phyloP scores from a whole-genome alignment of 2,797 vertebrate species.

The Rhynchotus rufescens region DNA sequence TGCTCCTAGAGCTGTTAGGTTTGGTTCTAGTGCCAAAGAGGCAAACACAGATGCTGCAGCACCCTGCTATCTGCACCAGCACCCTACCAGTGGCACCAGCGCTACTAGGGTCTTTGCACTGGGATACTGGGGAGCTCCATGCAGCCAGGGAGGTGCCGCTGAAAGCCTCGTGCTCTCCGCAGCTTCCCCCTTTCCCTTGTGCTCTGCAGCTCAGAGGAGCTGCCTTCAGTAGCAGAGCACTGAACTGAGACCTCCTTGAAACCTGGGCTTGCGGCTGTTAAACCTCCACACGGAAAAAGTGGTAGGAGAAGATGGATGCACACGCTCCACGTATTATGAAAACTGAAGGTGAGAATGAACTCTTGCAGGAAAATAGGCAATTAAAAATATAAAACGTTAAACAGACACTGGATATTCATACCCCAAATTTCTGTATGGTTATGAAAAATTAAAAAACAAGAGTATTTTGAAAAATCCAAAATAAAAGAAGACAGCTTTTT shows the following conservation, averaged over 20 bases:
- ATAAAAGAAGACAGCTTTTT: not conserved
- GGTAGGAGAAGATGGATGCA: slow-evolving; percentile 8
- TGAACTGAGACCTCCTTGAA: slow-evolving; percentile 39
- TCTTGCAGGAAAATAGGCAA: not conserved
- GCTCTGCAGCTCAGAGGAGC: not conserved
- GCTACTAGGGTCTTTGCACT: not conserved
- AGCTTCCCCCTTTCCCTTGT: not conserved
- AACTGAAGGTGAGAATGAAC: not conserved
- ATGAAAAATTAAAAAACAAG: not conserved
- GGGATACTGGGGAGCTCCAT: not conserved
- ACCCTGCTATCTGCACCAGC: not conserved
- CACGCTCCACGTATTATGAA: not conserved
- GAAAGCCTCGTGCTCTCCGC: not conserved
- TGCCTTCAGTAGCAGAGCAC: not conserved
- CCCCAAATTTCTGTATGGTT: not conserved
- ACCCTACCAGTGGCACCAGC: not conserved
- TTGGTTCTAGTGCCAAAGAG: not conserved
- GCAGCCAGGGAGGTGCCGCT: not conserved
- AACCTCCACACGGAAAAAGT: not conserved
- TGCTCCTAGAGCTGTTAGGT: not conserved
- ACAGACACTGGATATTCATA: not conserved
- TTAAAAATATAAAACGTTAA: not conserved
- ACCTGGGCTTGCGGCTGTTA: not conserved
- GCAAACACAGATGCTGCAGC: not conserved
- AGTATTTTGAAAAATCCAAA: not conserved